Conservation (phyloP, 2,888 invertebrate genomes). For the Pandemis corylana region DNA sequence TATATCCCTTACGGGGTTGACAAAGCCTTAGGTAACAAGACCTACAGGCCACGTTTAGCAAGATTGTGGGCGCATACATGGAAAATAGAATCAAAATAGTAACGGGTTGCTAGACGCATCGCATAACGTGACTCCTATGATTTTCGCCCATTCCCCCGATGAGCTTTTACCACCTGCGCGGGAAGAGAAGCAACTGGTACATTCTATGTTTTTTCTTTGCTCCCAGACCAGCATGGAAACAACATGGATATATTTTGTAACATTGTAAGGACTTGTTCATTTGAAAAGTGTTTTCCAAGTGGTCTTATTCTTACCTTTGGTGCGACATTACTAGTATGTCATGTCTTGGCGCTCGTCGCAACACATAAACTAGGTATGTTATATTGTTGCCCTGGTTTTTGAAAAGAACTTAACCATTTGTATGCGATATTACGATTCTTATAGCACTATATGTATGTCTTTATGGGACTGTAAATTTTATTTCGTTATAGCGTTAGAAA, state of each 20-base stretch:
- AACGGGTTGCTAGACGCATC: no score
- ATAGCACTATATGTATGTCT: neutral
- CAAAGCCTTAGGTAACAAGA: no score
- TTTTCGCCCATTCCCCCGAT: no score
- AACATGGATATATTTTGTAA: neutral
- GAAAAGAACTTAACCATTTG: slow-evolving; percentile 3
- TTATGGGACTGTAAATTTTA: slow-evolving; percentile 16
- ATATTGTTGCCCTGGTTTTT: slow-evolving; percentile 14
- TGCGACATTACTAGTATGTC: neutral
- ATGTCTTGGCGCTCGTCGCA: neutral
- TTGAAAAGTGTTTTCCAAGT: neutral
- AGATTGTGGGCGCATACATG: no score
- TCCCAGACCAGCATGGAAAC: no score
- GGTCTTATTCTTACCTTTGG: neutral
- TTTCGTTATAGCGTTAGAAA: neutral
- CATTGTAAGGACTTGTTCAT: neutral
- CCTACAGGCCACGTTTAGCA: no score
- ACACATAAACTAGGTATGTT: neutral
- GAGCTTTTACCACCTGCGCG: no score
- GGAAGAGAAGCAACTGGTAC: no score
- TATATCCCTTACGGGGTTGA: no score
- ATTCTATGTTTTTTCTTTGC: no score
- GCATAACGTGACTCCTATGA: no score
- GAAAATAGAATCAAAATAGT: no score
- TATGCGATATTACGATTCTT: slow-evolving; percentile 4